These are phyloP conservation scores for Chaunax sp. DNA, from an alignment of 2,797 vertebrate genomes.

Conservation along the genomic window DNA sequence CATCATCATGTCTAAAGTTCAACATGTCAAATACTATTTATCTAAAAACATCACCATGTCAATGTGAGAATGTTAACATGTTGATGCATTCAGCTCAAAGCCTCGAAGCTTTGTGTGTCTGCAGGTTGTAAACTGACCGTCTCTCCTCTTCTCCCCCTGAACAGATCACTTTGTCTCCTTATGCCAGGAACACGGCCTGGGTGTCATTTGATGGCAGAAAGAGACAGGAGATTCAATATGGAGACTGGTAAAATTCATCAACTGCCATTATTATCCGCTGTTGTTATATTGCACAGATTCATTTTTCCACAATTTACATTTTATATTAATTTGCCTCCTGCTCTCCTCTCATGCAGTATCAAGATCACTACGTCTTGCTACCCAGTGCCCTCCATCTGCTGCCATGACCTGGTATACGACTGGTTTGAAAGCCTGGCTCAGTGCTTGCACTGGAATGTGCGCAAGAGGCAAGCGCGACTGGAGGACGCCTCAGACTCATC, in stretches of 20 bases:
- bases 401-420: slow-evolving; percentile 88
- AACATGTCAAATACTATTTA: too few relatives aligned
- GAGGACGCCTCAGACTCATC: slow-evolving; percentile 80
- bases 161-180: slow-evolving; percentile 86
- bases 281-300: neutral
- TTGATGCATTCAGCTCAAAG: too few relatives aligned
- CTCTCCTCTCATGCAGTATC: slow-evolving; percentile 71
- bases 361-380: slow-evolving; percentile 88
- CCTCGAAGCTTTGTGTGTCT: too few relatives aligned
- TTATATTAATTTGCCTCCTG: neutral
- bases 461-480: slow-evolving; percentile 85
- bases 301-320: neutral
- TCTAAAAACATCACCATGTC: too few relatives aligned
- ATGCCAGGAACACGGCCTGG: slow-evolving; percentile 87
- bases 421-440: slow-evolving; percentile 89
- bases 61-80: too few relatives aligned
- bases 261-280: neutral
- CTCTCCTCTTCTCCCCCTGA: neutral
- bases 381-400: slow-evolving; percentile 87
- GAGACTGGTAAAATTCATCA: slow-evolving; percentile 78
- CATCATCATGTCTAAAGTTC: neutral
- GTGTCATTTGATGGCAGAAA: slow-evolving; percentile 88
- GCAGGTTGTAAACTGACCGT: neutral
- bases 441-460: slow-evolving; percentile 89
- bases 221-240: slow-evolving; percentile 87